Base-by-base conservation (phyloP, 2,888 invertebrate species). In the Liposcelis brunnea region DNA sequence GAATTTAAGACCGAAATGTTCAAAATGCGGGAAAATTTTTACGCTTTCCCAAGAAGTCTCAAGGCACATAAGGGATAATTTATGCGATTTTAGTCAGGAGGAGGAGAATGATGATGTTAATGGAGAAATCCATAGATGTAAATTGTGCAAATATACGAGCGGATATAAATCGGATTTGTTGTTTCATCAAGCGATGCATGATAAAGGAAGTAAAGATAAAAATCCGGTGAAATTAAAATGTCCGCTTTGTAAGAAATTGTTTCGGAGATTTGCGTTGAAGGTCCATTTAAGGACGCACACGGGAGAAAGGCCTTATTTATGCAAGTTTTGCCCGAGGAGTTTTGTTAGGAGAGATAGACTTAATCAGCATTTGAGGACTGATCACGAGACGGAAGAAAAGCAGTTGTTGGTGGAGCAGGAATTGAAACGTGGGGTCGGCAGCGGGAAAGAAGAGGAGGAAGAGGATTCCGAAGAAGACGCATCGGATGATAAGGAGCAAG, bases 281-380 rank as follows among this genome's bases (percentile, higher is more conserved):
- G 71, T 72, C 47, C 84, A 85, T 59, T 61, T 85, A 36, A 68
- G 79, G 31, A 70, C 71, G 45, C 85, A 86, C 55, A 83, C 83
- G 0, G 72, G 76, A 21, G 85, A 85, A 56, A 70, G 76, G 48
- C 78, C 79, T 0, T 82, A 72, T 54, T 62, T 66, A 2, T 86
- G 86, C 54, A 33, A 48, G 2, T 60, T 66, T 0, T 86, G 85
- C 56, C 62, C 1, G 65, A 71, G 0, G 71, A 50, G 71, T 49
- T 86, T 84, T 56, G 71, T 75, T 0, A 65, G 80, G 19, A 73
- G 75, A 52, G 72, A 75, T 40, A 77, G 76, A 53, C 63, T 80
- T 43, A 68, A 70, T 26, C 70, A 69, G 47, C 84, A 85, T 58
- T 62, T 66, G 45, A 68, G 61, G 51, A 62, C 53, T 51, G 70